Conservation (phyloP, 2,113 vertebrate species). For the Percopsis transmontana region DNA sequence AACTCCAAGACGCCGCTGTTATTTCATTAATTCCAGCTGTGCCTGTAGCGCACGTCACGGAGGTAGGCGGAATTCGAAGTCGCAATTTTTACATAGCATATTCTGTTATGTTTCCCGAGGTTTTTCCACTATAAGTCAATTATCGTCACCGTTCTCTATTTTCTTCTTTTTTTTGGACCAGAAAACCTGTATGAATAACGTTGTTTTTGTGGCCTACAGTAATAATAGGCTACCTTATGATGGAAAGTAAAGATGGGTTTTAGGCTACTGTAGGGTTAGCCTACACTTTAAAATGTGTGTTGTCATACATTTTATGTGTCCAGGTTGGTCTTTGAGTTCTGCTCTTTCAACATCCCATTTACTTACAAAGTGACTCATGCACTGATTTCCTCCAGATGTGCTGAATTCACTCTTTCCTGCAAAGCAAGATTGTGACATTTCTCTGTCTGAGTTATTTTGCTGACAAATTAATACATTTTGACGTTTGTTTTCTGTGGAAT, state of each 20-base stretch:
- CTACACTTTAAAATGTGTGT: not conserved
- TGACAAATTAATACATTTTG: constrained; percentile 50
- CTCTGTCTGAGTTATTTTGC: constrained; percentile 51
- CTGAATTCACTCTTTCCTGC: constrained; percentile 67
- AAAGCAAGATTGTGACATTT: constrained; percentile 60
- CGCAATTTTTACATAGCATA: not conserved
- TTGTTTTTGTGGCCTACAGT: no score
- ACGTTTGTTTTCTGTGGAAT: constrained; percentile 5
- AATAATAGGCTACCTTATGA: no score
- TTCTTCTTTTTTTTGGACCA: no score
- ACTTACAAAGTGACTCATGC: constrained; percentile 72
- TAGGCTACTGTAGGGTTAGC: not conserved
- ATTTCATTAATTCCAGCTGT: constrained; percentile 28
- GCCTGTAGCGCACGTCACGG: not conserved
- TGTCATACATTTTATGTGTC: not conserved
- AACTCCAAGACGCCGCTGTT: not conserved
- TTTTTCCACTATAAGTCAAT: no score
- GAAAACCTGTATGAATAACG: no score
- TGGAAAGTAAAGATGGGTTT: not conserved
- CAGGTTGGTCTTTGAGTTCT: not conserved
- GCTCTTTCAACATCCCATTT: constrained; percentile 69
- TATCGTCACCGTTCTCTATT: no score
- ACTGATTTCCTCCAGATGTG: constrained; percentile 79
- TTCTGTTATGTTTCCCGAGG: no score
- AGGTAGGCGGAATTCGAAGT: not conserved